Evolutionary conservation across 2,113 vertebrate genomes (phyloP), one percentile per base, ranked within the genome.

Genomic region (Vulpes vulpes): DNA sequence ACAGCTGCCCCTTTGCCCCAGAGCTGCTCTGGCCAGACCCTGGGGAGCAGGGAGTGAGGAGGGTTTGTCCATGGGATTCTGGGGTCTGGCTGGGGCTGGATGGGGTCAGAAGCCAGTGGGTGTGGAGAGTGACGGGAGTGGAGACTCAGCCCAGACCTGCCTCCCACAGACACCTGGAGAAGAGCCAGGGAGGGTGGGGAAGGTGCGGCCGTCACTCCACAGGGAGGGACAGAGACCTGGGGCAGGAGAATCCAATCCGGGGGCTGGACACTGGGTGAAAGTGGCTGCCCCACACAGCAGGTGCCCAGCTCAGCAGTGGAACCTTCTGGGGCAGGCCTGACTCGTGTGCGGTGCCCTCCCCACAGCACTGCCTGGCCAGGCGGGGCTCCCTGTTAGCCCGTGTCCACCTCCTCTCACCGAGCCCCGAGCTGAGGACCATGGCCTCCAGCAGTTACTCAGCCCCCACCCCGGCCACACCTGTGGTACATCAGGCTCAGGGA

Each of bases 111-210:
- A 64, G 85, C 11, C n/a, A 20, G 32, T 16, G 55, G 3, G 23
- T 19, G 16, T 12, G 3, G n/a, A 22, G n/a, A 22, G 16, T 25
- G 20, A 9, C 1, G 0, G 1, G 6, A 14, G 9, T 3, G 5
- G 23, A 27, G 43, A 3, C 8, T 51, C 9, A 25, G 32, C 23
- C 49, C 8, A 30, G 76, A 30, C 2, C 23, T 4, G 1, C 55
- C 32, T 57, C n/a, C 9, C 35, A 27, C 35, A 35, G 65, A 17
- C 12, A 30, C 53, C 86, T 38, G 22, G 60, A 60, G 30, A 76
- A 43, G 69, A 74, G 17, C 11, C 1, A 1, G 67, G 25, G 38
- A 38, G 16, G n/a, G 43, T 0, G 0, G 32, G 71, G n/a, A 84
- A 78, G 83, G 64, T 14, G 14, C 22, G 14, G 5, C 8, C 17